These are phyloP conservation scores for Andrena cerasifolii DNA, from an alignment of 1,140 invertebrate genomes.

Conservation along the genomic window DNA sequence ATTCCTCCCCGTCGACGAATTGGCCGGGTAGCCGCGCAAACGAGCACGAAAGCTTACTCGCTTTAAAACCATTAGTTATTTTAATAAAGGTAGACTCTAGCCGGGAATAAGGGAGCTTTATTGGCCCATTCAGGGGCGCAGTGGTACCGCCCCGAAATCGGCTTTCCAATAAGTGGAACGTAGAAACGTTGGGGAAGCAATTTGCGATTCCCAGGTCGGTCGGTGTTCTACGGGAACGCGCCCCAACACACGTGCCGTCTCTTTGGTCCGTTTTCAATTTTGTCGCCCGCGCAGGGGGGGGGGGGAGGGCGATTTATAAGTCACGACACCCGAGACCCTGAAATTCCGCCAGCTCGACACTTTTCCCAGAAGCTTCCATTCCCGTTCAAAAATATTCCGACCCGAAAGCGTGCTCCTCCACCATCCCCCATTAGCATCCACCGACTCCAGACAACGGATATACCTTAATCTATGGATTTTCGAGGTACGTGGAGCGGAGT, in stretches of 20 bases:
- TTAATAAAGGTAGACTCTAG: neutral
- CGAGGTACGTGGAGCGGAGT: too few species aligned
- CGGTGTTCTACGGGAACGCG: constrained; percentile 9
- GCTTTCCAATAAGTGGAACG: constrained; percentile 28
- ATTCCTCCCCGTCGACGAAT: too few species aligned
- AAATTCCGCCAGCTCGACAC: neutral
- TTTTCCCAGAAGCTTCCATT: neutral
- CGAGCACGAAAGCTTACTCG: neutral
- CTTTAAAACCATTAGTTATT: neutral
- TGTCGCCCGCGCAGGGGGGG: neutral
- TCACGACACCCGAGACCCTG: neutral
- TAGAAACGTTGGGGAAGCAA: constrained; percentile 1
- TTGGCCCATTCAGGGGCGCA: neutral
- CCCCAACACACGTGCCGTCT: too few species aligned
- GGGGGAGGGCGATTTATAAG: neutral
- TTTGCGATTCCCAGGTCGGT: constrained; percentile 1
- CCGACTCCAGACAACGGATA: too few species aligned
- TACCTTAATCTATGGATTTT: too few species aligned
- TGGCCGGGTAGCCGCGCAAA: neutral
- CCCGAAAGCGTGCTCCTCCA: too few species aligned
- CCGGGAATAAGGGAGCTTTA: neutral
- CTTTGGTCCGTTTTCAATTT: constrained; percentile 27
- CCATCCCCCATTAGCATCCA: too few species aligned
- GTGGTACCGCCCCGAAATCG: constrained; percentile 38
- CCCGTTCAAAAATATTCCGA: neutral